phyloP scores from a whole-genome alignment of 2,888 invertebrate species.

The Keiferia lycopersicella region DNA sequence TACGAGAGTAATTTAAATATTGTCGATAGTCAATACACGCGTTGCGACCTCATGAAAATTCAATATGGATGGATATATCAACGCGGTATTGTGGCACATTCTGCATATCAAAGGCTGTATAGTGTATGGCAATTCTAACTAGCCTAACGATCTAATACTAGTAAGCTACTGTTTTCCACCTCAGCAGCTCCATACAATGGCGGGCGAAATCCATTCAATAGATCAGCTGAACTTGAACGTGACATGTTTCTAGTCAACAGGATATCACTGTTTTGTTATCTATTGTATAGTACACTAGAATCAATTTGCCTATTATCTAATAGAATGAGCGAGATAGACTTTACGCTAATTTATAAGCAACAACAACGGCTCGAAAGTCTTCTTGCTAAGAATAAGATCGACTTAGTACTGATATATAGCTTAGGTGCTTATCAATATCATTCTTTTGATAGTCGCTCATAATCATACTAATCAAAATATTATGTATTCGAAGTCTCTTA shows the following conservation, averaged over 20 bases:
- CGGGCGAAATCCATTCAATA: constrained; percentile 19
- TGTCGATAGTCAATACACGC: neutral
- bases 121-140: neutral
- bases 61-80: neutral
- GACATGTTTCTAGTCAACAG: neutral
- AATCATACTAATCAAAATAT: neutral
- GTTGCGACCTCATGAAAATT: constrained; percentile 11
- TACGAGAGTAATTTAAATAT: neutral
- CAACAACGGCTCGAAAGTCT: neutral
- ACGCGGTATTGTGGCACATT: neutral
- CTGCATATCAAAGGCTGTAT: constrained; percentile 18
- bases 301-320: neutral
- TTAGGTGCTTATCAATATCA: neutral
- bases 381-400: neutral
- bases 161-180: constrained; percentile 6
- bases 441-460: neutral
- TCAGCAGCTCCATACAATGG: constrained; percentile 11
- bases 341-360: neutral
- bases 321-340: neutral
- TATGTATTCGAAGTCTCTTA: neutral
- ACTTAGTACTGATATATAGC: neutral
- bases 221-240: constrained; percentile 29
- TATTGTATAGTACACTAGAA: neutral
- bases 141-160: neutral
- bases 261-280: neutral